Evolutionary conservation across 2,797 vertebrate genomes (phyloP).

Genomic region (Steatocranus sp.): DNA sequence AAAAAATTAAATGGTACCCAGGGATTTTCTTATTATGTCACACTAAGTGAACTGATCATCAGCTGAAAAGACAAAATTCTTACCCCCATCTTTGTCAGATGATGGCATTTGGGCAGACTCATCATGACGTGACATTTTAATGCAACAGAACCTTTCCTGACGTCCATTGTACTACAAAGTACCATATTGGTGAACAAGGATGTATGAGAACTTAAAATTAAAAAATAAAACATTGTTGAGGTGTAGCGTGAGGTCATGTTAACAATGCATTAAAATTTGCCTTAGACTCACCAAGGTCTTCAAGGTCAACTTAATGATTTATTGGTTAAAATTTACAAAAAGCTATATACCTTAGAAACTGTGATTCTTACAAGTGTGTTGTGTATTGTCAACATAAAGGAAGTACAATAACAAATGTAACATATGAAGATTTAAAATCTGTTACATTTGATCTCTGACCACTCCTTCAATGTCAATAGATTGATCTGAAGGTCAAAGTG

Average conservation of each 20-base stretch:
- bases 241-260: not conserved
- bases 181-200: not conserved
- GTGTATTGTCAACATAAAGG: not conserved
- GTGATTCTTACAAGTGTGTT: not conserved
- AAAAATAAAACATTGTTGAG: not conserved
- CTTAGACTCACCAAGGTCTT: not conserved
- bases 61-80: not conserved
- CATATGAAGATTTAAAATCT: not conserved
- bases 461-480: not conserved
- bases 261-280: not conserved
- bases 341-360: not conserved
- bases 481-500: not conserved
- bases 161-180: not conserved
- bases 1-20: not conserved
- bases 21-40: not conserved
- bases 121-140: not conserved
- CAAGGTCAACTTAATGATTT: not conserved
- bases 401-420: not conserved
- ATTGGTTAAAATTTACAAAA: not conserved
- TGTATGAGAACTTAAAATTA: not conserved
- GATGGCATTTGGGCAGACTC: not conserved
- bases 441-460: not conserved
- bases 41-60: not conserved
- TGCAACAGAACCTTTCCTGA: not conserved
- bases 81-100: not conserved